These are phyloP conservation scores for Bettongia penicillata DNA, from an alignment of 2,113 vertebrate genomes.

Conservation along the genomic window DNA sequence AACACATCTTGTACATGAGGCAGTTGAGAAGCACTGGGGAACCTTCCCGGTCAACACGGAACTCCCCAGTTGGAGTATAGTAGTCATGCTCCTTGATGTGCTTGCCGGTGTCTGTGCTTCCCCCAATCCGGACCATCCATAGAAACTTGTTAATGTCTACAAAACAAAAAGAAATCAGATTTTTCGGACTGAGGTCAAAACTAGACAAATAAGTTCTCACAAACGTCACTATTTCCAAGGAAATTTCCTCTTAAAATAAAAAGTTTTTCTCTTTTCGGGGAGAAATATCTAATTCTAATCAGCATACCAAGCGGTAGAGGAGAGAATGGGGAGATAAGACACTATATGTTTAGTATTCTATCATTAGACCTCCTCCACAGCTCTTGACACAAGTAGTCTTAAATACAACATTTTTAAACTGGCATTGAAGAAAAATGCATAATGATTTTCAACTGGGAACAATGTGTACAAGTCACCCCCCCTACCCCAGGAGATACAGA, in stretches of 20 bases:
- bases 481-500: neutral
- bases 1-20: slow-evolving; percentile 99
- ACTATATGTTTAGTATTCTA: neutral
- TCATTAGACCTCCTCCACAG: neutral
- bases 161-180: neutral
- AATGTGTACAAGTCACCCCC: neutral
- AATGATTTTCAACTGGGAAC: neutral
- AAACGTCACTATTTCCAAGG: slow-evolving; percentile 46
- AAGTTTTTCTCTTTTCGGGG: slow-evolving; percentile 18
- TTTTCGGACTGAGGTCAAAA: neutral
- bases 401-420: neutral
- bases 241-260: slow-evolving; percentile 11
- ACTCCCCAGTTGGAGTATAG: slow-evolving; percentile 97
- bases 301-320: neutral
- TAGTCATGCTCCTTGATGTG: slow-evolving; percentile 99
- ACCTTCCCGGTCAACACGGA: slow-evolving; percentile 96
- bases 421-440: neutral
- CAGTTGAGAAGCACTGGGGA: slow-evolving; percentile 98
- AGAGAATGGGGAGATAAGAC: slow-evolving; percentile 1
- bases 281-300: slow-evolving; percentile 21
- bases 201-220: slow-evolving; percentile 20
- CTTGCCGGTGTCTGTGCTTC: slow-evolving; percentile 96
- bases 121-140: slow-evolving; percentile 99
- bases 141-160: slow-evolving; percentile 98
- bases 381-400: neutral